Conservation (phyloP, 2,888 invertebrate species). For the Ormyrus thymus region DNA sequence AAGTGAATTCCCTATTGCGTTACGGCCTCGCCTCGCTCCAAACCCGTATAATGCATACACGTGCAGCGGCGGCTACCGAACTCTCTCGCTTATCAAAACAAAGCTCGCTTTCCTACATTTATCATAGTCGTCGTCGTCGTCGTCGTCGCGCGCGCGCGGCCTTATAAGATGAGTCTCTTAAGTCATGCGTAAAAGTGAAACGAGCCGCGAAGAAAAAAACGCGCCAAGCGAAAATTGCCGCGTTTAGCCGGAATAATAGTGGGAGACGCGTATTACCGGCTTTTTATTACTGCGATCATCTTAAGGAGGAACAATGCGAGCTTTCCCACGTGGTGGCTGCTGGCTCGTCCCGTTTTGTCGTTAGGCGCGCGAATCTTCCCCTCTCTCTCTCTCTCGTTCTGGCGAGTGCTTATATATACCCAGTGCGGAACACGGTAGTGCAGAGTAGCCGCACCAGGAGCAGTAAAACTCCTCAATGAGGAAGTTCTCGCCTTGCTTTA, state of each 20-base stretch:
- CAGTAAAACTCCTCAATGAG: slow-evolving; percentile 52
- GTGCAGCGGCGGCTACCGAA: not conserved
- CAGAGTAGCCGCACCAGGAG: not conserved
- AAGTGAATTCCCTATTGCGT: slow-evolving; percentile 51
- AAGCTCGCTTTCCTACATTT: slow-evolving; percentile 30
- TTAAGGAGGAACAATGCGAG: slow-evolving; percentile 33
- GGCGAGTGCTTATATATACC: too few relatives aligned
- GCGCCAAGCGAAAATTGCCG: slow-evolving; percentile 44
- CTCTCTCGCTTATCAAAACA: slow-evolving; percentile 43
- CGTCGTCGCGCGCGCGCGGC: not conserved
- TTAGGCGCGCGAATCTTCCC: slow-evolving; percentile 13
- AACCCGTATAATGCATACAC: too few relatives aligned
- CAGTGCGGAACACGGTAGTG: not conserved
- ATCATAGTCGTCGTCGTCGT: not conserved
- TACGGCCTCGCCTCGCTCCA: not conserved
- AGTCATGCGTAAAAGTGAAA: slow-evolving; percentile 31
- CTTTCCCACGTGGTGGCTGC: slow-evolving; percentile 42
- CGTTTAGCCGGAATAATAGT: slow-evolving; percentile 43
- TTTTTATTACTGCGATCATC: slow-evolving; percentile 23
- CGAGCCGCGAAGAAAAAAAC: slow-evolving; percentile 43
- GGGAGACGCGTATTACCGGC: slow-evolving; percentile 28
- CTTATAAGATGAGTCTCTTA: too few relatives aligned
- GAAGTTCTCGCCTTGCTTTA: slow-evolving; percentile 52
- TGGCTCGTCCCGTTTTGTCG: slow-evolving; percentile 36
- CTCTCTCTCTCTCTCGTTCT: not conserved